Evolutionary conservation across 2,888 invertebrate species (phyloP).

Genomic region (Dermolepida albohirtum): DNA sequence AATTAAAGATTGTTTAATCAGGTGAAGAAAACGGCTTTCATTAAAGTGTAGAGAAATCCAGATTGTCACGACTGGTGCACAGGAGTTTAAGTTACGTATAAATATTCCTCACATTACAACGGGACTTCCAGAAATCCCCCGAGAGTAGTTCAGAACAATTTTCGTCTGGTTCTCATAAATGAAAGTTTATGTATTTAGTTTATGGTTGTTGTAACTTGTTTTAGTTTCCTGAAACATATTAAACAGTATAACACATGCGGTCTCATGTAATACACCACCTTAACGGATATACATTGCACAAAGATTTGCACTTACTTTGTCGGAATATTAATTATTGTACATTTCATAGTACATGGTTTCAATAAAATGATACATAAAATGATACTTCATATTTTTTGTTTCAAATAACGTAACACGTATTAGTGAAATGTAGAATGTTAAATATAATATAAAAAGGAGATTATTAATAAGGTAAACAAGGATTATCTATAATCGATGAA

Average conservation of each 20-base stretch:
- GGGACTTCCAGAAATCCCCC: constrained; percentile 44
- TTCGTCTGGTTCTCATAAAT: constrained; percentile 49
- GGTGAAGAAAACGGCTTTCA: constrained; percentile 4
- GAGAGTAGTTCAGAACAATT: constrained; percentile 47
- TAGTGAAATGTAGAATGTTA: too few species aligned
- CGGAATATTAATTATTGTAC: constrained; percentile 24
- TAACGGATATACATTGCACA: constrained; percentile 9
- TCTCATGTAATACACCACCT: constrained; percentile 11
- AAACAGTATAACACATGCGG: constrained; percentile 39
- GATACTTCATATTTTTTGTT: too few species aligned
- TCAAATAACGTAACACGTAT: too few species aligned
- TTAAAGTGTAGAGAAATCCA: constrained; percentile 25
- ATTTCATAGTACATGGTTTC: not conserved
- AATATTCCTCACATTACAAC: constrained; percentile 39
- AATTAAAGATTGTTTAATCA: constrained; percentile 7
- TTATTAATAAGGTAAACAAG: too few species aligned
- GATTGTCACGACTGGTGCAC: constrained; percentile 11
- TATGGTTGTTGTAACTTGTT: constrained; percentile 45
- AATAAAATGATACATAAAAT: too few species aligned
- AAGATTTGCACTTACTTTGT: constrained; percentile 27
- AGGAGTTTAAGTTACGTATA: constrained; percentile 31
- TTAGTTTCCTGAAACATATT: constrained; percentile 41
- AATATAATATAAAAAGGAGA: too few species aligned
- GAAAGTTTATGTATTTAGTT: constrained; percentile 47
- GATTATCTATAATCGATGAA: too few species aligned